phyloP scores from a whole-genome alignment of 2,888 invertebrate genomes.

The Plemyria rubiginata region DNA sequence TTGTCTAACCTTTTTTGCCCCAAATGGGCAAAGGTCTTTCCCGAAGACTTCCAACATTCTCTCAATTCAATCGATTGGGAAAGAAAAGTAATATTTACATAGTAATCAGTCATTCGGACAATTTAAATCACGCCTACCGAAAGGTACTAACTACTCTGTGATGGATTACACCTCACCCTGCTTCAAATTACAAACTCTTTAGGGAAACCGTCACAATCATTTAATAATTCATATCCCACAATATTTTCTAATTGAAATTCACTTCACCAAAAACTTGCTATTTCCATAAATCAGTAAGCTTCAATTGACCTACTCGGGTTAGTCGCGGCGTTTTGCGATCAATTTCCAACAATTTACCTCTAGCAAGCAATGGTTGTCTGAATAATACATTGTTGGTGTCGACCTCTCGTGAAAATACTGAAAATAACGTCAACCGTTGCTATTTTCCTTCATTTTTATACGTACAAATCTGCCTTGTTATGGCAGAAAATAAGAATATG shows the following conservation, averaged over 20 bases:
- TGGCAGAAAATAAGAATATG: not conserved
- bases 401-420: conserved; percentile 18
- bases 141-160: too few species aligned
- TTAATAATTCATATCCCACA: not conserved
- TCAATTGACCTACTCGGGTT: conserved; percentile 10
- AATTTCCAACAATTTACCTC: conserved; percentile 30
- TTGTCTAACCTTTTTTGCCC: too few species aligned
- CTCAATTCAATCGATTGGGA: too few species aligned
- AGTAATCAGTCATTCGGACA: too few species aligned
- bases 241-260: conserved; percentile 9
- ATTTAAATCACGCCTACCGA: too few species aligned
- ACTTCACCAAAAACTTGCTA: conserved; percentile 2
- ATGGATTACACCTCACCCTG: not conserved
- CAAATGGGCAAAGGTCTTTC: too few species aligned
- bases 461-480: not conserved
- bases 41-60: too few species aligned
- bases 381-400: conserved; percentile 29
- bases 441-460: conserved; percentile 8
- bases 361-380: conserved; percentile 18
- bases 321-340: conserved; percentile 21
- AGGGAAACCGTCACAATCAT: too few species aligned
- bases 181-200: not conserved
- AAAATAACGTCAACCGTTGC: conserved; percentile 3
- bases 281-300: conserved; percentile 14
- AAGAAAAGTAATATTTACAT: too few species aligned